Conservation (phyloP, 2,113 vertebrate genomes). For the Willisornis vidua region DNA sequence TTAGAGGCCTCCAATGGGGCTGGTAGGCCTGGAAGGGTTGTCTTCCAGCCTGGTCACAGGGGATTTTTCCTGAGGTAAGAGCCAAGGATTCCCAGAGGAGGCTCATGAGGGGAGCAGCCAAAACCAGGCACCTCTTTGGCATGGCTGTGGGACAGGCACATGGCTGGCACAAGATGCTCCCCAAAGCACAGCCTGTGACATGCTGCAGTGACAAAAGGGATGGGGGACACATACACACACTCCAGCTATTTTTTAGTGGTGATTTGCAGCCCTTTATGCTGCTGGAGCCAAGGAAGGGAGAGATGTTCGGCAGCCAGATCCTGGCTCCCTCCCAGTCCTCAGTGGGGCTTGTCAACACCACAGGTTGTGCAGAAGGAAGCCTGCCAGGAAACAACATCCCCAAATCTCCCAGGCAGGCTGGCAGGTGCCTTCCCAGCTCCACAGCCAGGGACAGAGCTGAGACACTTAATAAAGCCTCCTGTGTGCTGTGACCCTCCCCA, state of each 20-base stretch:
- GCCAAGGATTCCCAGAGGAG: neutral
- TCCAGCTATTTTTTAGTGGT: neutral
- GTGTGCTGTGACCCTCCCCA: neutral
- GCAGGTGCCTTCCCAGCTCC: conserved; percentile 43
- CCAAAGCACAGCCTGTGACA: neutral
- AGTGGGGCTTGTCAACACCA: conserved; percentile 35
- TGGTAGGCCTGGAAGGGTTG: neutral
- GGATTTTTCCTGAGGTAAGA: neutral
- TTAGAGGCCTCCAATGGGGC: neutral
- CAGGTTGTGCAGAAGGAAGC: conserved; percentile 32
- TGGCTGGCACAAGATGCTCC: neutral
- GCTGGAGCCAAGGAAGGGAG: neutral
- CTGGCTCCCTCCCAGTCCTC: conserved; percentile 37
- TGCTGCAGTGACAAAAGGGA: neutral
- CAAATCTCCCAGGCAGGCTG: conserved; percentile 10
- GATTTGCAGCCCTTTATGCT: conserved; percentile 11
- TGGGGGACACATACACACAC: accelerated
- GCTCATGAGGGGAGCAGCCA: neutral
- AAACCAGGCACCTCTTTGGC: neutral
- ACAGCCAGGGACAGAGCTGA: neutral
- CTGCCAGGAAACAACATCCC: neutral
- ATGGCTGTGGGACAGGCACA: neutral
- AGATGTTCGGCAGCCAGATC: neutral
- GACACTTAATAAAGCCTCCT: neutral
- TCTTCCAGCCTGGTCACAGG: neutral